phyloP scores from a whole-genome alignment of 2,113 vertebrate species.

The Pseudorasbora parva region DNA sequence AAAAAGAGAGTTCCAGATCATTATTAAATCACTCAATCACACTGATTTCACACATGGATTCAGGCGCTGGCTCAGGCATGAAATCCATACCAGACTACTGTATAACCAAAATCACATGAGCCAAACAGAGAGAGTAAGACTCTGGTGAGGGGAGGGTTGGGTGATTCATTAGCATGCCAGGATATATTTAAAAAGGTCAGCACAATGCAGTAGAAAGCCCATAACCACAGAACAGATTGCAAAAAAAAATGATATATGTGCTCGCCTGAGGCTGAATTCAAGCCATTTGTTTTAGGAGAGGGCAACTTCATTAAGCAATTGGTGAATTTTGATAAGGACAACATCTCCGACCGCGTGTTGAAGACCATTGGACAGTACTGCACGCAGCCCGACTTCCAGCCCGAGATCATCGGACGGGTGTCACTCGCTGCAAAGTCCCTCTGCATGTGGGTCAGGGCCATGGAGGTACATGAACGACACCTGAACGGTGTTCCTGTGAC shows the following conservation, averaged over 20 bases:
- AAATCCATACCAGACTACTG: slow-evolving; percentile 31
- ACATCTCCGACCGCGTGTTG: slow-evolving; percentile 85
- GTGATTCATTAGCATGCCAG: slow-evolving; percentile 19
- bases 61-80: slow-evolving; percentile 13
- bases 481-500: not conserved
- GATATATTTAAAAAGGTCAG: slow-evolving; percentile 38
- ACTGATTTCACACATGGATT: slow-evolving; percentile 41
- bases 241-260: slow-evolving; percentile 5
- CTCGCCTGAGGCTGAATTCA: slow-evolving; percentile 13
- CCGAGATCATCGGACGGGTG: slow-evolving; percentile 86
- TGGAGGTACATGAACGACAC: slow-evolving; percentile 77
- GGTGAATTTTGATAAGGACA: slow-evolving; percentile 88
- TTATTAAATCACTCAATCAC: slow-evolving; percentile 46
- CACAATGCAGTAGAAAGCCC: slow-evolving; percentile 16
- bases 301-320: slow-evolving; percentile 88
- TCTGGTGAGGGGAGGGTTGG: not conserved
- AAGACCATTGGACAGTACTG: slow-evolving; percentile 86
- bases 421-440: slow-evolving; percentile 88
- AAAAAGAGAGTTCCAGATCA: slow-evolving; percentile 15
- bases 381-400: slow-evolving; percentile 82
- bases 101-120: slow-evolving; percentile 25
- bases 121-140: not conserved
- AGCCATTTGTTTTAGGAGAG: slow-evolving; percentile 76
- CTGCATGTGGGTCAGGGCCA: slow-evolving; percentile 93
- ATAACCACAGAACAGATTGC: slow-evolving; percentile 8